These are phyloP conservation scores for Drosophila parvula DNA, from an alignment of 1,140 invertebrate species.

Conservation along the genomic window DNA sequence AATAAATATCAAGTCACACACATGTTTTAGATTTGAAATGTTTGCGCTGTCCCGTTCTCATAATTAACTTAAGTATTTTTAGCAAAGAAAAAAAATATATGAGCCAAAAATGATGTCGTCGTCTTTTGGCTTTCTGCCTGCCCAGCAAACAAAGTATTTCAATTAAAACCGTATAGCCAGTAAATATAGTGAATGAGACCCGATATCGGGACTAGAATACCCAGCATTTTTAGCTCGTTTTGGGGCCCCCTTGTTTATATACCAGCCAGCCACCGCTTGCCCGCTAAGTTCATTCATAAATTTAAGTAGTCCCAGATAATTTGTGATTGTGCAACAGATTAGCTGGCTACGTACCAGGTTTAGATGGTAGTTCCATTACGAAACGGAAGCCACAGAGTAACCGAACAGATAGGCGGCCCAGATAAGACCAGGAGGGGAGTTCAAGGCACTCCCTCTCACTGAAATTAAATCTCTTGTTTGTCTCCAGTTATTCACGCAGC, in stretches of 20 bases:
- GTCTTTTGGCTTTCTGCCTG: neutral
- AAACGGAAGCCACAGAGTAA: slow-evolving; percentile 19
- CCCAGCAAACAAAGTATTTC: slow-evolving; percentile 59
- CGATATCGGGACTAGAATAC: too few relatives aligned
- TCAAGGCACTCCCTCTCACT: slow-evolving; percentile 27
- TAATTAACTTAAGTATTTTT: slow-evolving; percentile 82
- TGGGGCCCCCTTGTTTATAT: slow-evolving; percentile 49
- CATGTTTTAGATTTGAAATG: slow-evolving; percentile 76
- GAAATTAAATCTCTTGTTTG: slow-evolving; percentile 11
- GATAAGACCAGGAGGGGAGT: slow-evolving; percentile 16
- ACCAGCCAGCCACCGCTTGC: slow-evolving; percentile 7
- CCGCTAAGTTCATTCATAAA: slow-evolving; percentile 74
- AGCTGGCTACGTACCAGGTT: slow-evolving; percentile 23
- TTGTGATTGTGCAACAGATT: slow-evolving; percentile 66
- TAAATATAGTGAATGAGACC: neutral
- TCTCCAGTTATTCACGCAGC: slow-evolving; percentile 12
- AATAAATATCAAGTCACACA: slow-evolving; percentile 80
- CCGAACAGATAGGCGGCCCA: slow-evolving; percentile 2
- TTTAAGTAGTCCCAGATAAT: slow-evolving; percentile 50
- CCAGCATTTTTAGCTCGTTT: too few relatives aligned
- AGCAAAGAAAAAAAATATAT: slow-evolving; percentile 48
- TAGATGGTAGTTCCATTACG: neutral
- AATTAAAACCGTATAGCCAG: slow-evolving; percentile 43
- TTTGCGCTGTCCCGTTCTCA: slow-evolving; percentile 58
- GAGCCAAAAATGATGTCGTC: slow-evolving; percentile 29